These are phyloP conservation scores for Nezara viridula DNA, from an alignment of 2,888 invertebrate genomes.

Conservation along the genomic window DNA sequence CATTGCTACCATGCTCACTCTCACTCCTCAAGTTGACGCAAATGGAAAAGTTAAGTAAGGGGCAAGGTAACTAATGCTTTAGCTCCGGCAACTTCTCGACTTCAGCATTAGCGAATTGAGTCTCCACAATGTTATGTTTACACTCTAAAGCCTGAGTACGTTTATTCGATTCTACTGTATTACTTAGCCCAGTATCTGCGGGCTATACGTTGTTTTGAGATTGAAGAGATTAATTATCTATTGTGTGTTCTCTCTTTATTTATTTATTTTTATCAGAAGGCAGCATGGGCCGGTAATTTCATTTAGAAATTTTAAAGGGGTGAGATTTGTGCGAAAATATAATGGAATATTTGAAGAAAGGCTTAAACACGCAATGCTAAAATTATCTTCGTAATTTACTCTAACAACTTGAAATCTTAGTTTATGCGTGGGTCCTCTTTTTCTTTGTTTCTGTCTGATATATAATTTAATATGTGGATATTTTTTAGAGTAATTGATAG, in stretches of 20 bases:
- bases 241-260: too few relatives aligned
- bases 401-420: not conserved
- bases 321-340: not conserved
- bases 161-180: too few relatives aligned
- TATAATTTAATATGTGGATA: not conserved
- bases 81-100: not conserved
- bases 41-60: not conserved
- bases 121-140: not conserved
- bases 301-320: not conserved
- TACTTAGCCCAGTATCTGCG: too few relatives aligned
- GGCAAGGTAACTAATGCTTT: not conserved
- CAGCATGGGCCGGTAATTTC: not conserved
- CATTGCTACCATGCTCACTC: not conserved
- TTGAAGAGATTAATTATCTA: too few relatives aligned
- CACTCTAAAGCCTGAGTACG: not conserved
- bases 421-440: not conserved
- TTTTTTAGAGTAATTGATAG: not conserved
- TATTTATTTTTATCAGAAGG: too few relatives aligned
- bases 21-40: not conserved
- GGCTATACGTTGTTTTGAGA: too few relatives aligned
- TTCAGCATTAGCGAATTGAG: not conserved
- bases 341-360: not conserved
- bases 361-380: not conserved
- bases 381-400: not conserved
- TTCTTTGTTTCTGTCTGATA: not conserved